Conservation (phyloP, 1,140 invertebrate genomes). For the Meloidogyne floridensis region DNA sequence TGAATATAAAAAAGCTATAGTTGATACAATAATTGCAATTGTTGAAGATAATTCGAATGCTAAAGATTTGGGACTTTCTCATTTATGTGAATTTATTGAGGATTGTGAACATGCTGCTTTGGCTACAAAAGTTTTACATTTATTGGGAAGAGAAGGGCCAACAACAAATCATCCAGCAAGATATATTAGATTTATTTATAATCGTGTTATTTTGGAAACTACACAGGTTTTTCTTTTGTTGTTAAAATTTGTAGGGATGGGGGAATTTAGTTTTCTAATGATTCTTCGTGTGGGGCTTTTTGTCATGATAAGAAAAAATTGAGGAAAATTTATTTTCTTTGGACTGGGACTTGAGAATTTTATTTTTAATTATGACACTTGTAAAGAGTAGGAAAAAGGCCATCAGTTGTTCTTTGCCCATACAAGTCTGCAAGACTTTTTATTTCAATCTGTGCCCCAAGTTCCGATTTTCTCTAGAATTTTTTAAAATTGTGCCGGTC, state of each 20-base stretch:
- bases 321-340: too few relatives aligned
- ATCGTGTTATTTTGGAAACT: slow-evolving; percentile 93
- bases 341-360: too few relatives aligned
- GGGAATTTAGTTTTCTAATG: not conserved
- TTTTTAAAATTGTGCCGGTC: slow-evolving; percentile 6
- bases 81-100: slow-evolving; percentile 98
- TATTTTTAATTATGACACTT: too few relatives aligned
- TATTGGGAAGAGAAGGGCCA: slow-evolving; percentile 95
- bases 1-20: slow-evolving; percentile 97
- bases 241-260: not conserved
- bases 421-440: too few relatives aligned
- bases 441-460: too few relatives aligned
- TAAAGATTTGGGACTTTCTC: slow-evolving; percentile 89
- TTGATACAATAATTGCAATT: slow-evolving; percentile 94
- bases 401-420: too few relatives aligned
- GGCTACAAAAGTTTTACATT: slow-evolving; percentile 92
- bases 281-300: not conserved
- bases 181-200: slow-evolving; percentile 98
- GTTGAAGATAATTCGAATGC: slow-evolving; percentile 94
- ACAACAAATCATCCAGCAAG: slow-evolving; percentile 86
- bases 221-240: slow-evolving; percentile 81
- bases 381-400: too few relatives aligned
- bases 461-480: too few relatives aligned
- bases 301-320: too few relatives aligned
- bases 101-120: slow-evolving; percentile 96